Evolutionary conservation across 2,888 invertebrate species (phyloP).

Genomic region (Pollenia griseotomentosa): DNA sequence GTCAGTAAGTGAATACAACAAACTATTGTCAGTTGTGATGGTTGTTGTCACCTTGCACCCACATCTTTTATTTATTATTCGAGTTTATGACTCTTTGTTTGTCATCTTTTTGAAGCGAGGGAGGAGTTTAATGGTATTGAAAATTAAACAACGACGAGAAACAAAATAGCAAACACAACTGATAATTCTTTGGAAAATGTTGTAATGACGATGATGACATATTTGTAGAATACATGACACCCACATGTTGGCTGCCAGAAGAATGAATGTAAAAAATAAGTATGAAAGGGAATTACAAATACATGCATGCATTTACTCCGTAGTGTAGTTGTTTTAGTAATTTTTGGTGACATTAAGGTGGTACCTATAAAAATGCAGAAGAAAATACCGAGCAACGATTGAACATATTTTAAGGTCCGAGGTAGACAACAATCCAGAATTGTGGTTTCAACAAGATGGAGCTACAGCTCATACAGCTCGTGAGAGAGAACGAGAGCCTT

Average conservation of each 20-base stretch:
- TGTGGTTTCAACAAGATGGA: too few species aligned
- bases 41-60: constrained; percentile 36
- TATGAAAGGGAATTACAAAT: neutral
- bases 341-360: neutral
- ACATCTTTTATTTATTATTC: constrained; percentile 5
- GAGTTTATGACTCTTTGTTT: constrained; percentile 56
- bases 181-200: constrained; percentile 7
- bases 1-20: constrained; percentile 7
- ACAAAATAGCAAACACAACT: neutral
- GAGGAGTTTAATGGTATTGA: neutral
- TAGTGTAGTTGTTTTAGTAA: neutral
- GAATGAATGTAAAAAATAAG: neutral
- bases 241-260: constrained; percentile 40
- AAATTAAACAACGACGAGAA: constrained; percentile 1
- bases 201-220: constrained; percentile 35
- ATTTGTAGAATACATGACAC: constrained; percentile 28
- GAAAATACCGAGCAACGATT: too few species aligned
- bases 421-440: too few species aligned
- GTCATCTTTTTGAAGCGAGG: neutral
- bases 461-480: too few species aligned
- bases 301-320: neutral
- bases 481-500: too few species aligned
- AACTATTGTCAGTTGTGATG: neutral
- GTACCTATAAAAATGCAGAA: too few species aligned
- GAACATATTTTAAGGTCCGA: too few species aligned